Evolutionary conservation across 2,888 invertebrate species (phyloP).

Genomic region (Galerucella pusilla): DNA sequence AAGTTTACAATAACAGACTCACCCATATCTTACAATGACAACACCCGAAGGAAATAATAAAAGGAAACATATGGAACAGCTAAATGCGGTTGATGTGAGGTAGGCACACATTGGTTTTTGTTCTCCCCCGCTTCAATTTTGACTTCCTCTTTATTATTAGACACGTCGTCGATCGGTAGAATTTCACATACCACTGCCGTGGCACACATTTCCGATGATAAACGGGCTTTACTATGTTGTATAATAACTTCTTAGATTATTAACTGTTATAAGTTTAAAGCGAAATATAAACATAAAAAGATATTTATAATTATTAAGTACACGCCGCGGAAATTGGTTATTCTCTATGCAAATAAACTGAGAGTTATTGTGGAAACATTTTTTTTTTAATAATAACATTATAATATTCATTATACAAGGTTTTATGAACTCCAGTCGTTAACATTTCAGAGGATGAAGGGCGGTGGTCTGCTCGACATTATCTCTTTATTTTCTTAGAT

Average conservation of each 20-base stretch:
- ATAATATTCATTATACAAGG: background rate
- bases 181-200: background rate
- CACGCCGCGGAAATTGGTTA: background rate
- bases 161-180: background rate
- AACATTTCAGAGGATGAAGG: too few species aligned
- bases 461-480: too few species aligned
- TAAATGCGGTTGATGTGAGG: background rate
- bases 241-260: slow-evolving; percentile 10
- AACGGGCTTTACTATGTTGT: background rate
- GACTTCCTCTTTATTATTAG: slow-evolving; percentile 22
- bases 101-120: background rate
- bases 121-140: slow-evolving; percentile 7
- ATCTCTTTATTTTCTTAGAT: too few species aligned
- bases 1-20: background rate
- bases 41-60: background rate
- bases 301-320: background rate
- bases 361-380: background rate
- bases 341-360: slow-evolving; percentile 1
- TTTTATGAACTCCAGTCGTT: too few species aligned
- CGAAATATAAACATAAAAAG: slow-evolving; percentile 3
- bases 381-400: background rate
- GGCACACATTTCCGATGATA: background rate
- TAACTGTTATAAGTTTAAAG: background rate
- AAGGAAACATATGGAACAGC: slow-evolving; percentile 18
- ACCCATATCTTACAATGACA: background rate